Evolutionary conservation across 2,113 vertebrate species (phyloP), one percentile per base, ranked within the genome.

Genomic region (Bambusicola thoracicus): DNA sequence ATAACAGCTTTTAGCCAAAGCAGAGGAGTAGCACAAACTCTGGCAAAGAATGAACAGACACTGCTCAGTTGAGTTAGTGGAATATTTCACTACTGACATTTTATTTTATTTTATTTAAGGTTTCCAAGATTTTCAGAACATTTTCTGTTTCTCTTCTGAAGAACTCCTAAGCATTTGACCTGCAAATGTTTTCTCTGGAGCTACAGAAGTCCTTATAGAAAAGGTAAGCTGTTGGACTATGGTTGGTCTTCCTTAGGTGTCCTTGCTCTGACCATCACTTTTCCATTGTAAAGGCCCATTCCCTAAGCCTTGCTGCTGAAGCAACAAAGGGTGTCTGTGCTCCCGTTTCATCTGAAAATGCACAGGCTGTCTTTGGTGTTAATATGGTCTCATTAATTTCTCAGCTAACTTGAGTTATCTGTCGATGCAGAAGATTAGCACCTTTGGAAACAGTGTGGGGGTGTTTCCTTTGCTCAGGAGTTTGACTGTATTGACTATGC

Each of bases 11-110:
- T 69, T 44, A n/a, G 13, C 1, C 24, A 34, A 29, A 8, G 17
- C 0, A 61, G 29, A 68, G 7, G 27, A 7, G 3, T 0, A 65
- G 22, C 6, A 46, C 19, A 72, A 78, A 59, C 22, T 7, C 16
- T 21, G n/a, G 27, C 6, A 70, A 77, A 20, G 29, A 78, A 14
- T 59, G 14, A 78, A 38, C 18, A 55, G 38, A 3, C 15, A 44
- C 6, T 22, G 9, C 34, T 76, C 36, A 67, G 17, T 67, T 6
- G 13, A 79, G 11, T 1, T 18, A 48, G 5, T 6, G 21, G n/a
- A 20, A 32, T 63, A 34, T 85, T 59, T 76, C 30, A 21, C 30
- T 29, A 61, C 20, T 34, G 10, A 6, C 3, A 27, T n/a, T 55
- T 18, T 34, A 32, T 46, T 51, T 5, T 48, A 46, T 43, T 43